A percentile compares a stretch with the other conserved stretches of the same genome.
Evolutionary conservation across 1,140 invertebrate species (phyloP).

Genomic region (Micrasema minimum): DNA sequence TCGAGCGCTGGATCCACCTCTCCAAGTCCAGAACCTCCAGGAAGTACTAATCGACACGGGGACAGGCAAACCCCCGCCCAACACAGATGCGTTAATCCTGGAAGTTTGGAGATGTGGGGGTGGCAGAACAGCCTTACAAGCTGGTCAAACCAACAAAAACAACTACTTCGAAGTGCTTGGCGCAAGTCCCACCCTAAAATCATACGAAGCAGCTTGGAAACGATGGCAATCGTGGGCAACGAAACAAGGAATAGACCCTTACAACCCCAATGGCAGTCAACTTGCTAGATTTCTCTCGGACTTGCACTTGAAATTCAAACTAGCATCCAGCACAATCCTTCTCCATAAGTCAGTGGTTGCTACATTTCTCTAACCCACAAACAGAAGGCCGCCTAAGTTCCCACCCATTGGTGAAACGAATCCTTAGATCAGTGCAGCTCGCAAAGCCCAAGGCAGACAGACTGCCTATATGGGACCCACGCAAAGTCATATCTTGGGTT

Average conservation of each 20-base stretch:
- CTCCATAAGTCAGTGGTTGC: conserved; percentile 2
- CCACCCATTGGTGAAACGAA: background rate
- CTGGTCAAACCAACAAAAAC: conserved; percentile 46
- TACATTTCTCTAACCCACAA: background rate
- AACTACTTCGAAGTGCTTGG: conserved; percentile 46
- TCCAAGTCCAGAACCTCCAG: conserved; percentile 51
- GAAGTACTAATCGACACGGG: conserved; percentile 37
- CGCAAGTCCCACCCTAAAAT: conserved; percentile 53
- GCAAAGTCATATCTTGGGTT: background rate
- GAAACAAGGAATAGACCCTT: background rate
- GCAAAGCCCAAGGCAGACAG: background rate
- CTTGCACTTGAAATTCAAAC: background rate
- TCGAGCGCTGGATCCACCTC: conserved; percentile 52
- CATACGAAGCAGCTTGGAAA: conserved; percentile 49
- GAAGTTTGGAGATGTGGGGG: conserved; percentile 57
- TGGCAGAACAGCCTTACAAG: conserved; percentile 44
- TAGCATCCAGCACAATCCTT: background rate
- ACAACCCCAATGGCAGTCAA: background rate
- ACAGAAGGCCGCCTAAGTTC: background rate
- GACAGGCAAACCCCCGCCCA: conserved; percentile 50
- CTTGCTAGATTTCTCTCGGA: background rate
- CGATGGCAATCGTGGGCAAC: conserved; percentile 39
- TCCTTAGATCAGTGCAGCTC: background rate
- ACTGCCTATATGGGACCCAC: background rate
- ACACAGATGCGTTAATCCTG: conserved; percentile 46